Base-by-base conservation (phyloP, 2,797 vertebrate genomes). In the Phylloscopus collybita region DNA sequence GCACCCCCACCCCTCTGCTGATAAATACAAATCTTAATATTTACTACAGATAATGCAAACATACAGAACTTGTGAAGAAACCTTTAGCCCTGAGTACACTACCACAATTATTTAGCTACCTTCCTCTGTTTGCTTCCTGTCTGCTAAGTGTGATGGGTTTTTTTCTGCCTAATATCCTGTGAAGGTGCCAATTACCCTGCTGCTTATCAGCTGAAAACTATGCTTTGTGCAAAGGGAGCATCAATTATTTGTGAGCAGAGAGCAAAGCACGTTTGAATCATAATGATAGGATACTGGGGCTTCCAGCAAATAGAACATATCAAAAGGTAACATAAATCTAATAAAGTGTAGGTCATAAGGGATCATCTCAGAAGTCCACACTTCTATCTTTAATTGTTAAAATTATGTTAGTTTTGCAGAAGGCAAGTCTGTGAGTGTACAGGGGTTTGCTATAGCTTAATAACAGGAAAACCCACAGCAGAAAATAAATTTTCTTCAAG, bases 171-270 rank as follows among this genome's bases (percentile, higher is more conserved):
- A 97, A 97, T 97, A 96, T 96, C 94, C 97, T 96, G 95, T 87
- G 94, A 96, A 98, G 97, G 92, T 98, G 97, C 97, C 97, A 97
- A 96, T 98, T 98, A 97, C 95, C 89, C 93, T 93, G 89, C 95
- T 97, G 96, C 97, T 98, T 97, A 98, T 97, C 97, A 94, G 96
- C 93, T 96, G 97, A 97, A 98, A 97, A 97, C 95, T 97, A 97
- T 93, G 97, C 96, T 96, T 97, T 96, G 97, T 97, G 96, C 92
- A 96, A 97, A 94, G 93, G 95, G 95, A 98, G 86, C 97, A 98
- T 98, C 97, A 98, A 98, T 98, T 98, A 98, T 98, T 98, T 97
- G 97, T 97, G 97, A 97, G 97, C 95, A 96, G 95, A 97, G 94
- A 97, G 97, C 93, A 92, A 96, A 97, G 94, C 72, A 92, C 95